A percentile compares a stretch with the other conserved stretches of the same genome.
Conservation (phyloP, 1,140 invertebrate species). For the Euura lappo region DNA sequence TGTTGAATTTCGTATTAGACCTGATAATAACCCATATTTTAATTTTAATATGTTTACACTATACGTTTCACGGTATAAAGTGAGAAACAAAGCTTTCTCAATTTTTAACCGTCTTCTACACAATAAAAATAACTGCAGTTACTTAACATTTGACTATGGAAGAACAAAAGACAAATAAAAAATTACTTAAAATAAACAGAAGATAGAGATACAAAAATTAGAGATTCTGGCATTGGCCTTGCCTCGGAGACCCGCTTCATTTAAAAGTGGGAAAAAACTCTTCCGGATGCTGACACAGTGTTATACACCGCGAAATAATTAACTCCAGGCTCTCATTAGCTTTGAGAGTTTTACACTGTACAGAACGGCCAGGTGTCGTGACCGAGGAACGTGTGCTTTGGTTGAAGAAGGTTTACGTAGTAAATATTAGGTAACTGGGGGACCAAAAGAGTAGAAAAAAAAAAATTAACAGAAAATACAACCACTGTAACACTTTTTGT, state of each 20-base stretch:
- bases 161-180: not conserved
- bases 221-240: not conserved
- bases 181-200: too few relatives aligned
- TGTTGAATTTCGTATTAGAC: not conserved
- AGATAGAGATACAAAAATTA: too few relatives aligned
- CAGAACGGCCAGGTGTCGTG: not conserved
- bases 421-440: constrained; percentile 2
- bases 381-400: not conserved
- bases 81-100: too few relatives aligned
- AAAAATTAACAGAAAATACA: not conserved
- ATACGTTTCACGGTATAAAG: too few relatives aligned
- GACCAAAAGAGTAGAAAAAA: not conserved
- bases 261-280: not conserved
- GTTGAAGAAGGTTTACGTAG: not conserved
- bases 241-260: not conserved
- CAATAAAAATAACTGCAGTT: not conserved
- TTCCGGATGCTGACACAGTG: not conserved
- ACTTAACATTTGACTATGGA: not conserved
- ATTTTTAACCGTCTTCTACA: too few relatives aligned
- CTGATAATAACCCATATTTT: not conserved
- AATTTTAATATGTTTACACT: not conserved
- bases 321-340: not conserved
- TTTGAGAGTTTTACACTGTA: not conserved
- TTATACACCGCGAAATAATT: not conserved
- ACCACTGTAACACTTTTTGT: not conserved